Conservation (phyloP, 2,797 vertebrate species). For the Hypotaenidia philippensis region DNA sequence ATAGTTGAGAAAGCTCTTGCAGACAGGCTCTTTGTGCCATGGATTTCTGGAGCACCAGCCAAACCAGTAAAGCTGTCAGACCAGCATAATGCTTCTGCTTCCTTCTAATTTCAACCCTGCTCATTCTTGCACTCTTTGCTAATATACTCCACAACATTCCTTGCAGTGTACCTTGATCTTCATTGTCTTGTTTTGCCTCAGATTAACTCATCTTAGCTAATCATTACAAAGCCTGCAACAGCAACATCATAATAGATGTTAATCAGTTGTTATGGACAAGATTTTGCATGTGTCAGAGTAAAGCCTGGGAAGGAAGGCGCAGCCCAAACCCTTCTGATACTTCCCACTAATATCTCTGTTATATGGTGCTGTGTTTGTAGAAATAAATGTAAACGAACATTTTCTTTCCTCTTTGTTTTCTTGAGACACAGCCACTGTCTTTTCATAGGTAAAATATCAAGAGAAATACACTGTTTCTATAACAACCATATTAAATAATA, state of each 20-base stretch:
- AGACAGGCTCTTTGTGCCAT: neutral
- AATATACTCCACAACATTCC: neutral
- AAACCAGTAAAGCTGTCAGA: neutral
- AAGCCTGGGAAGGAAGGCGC: neutral
- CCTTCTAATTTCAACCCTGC: neutral
- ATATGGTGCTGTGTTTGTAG: neutral
- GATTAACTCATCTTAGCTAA: neutral
- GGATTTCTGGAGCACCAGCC: neutral
- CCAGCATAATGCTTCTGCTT: neutral
- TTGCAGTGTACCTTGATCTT: neutral
- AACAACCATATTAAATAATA: slow-evolving; percentile 68
- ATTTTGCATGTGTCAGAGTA: neutral
- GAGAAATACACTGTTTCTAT: slow-evolving; percentile 47
- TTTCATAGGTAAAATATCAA: slow-evolving; percentile 46
- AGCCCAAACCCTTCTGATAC: neutral
- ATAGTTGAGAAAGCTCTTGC: neutral
- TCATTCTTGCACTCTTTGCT: neutral
- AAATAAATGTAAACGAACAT: neutral
- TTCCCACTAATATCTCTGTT: neutral
- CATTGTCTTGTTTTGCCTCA: neutral
- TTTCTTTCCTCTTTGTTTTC: neutral
- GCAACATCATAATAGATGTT: neutral
- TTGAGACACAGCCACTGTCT: slow-evolving; percentile 8
- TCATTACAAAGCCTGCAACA: neutral
- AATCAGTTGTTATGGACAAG: neutral